Evolutionary conservation across 2,797 vertebrate species (phyloP), one percentile per base, ranked within the genome.

Genomic region (Sphenodon punctatus): DNA sequence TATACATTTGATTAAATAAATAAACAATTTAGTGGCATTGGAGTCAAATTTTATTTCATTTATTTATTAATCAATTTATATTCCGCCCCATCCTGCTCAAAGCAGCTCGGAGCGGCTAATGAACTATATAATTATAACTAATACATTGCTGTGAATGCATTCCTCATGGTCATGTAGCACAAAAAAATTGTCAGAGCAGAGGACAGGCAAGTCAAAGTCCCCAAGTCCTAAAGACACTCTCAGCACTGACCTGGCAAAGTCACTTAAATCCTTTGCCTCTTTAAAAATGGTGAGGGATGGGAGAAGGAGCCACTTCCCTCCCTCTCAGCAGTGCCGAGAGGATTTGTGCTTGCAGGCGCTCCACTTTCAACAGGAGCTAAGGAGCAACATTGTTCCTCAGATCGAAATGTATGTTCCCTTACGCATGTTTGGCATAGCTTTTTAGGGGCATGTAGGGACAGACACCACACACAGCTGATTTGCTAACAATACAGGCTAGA

Each of bases 361-460:
- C 45, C 68, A 75, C 70, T 46, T 72, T 53, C 41, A 82, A 43
- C 20, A 64, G 58, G 88, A 78, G 73, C 86, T 67, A 3, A 17
- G 53, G 17, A 59, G 42, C 61, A 8, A 27, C 12, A 46, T 20
- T 12, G n/a, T 74, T 58, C 53, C 61, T 22, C 77, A 13, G 19
- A 65, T 0, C 1, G 68, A 41, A 30, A 67, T 2, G 4, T 13
- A 70, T n/a, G n/a, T n/a, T n/a, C n/a, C n/a, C n/a, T n/a, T n/a
- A n/a, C n/a, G n/a, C n/a, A n/a, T n/a, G n/a, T 48, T 48, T 48
- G 23, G 23, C 46, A 48, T 25, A 48, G 11, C 46, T 48, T 23
- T 48, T 25, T 48, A 48, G 25, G 23, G 48, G 10, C 46, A 48
- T 48, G 46, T 60, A 59, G 59, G 14, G 68, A 69, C 30, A 38